These are phyloP conservation scores for Scolopax rusticola DNA, from an alignment of 2,797 vertebrate genomes.

Conservation along the genomic window DNA sequence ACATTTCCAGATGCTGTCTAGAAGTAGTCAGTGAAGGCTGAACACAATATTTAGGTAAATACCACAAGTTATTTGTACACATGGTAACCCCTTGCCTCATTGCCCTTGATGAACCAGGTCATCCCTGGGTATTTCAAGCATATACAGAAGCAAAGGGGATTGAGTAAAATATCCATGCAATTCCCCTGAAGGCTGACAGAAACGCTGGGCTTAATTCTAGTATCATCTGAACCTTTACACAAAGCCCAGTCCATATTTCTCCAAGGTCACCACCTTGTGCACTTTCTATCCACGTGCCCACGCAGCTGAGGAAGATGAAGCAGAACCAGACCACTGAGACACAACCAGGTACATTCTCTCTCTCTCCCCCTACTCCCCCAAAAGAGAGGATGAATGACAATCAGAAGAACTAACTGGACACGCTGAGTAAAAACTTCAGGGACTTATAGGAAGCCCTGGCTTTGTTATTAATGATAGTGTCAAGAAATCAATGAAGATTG, in stretches of 20 bases:
- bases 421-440: not conserved
- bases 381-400: not conserved
- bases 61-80: not conserved
- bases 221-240: not conserved
- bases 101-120: not conserved
- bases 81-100: not conserved
- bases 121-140: not conserved
- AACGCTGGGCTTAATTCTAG: not conserved
- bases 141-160: rapidly evolving
- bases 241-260: not conserved
- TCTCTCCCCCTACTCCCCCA: not conserved
- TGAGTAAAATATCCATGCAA: not conserved
- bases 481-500: conserved; percentile 57
- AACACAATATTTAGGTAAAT: not conserved
- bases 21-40: not conserved
- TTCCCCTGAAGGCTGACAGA: not conserved
- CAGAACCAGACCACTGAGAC: not conserved
- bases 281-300: too few relatives aligned
- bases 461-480: conserved; percentile 42
- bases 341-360: not conserved
- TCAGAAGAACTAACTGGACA: not conserved
- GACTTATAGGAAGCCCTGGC: not conserved
- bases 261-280: rapidly evolving
- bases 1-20: not conserved
- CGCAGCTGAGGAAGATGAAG: not conserved